A percentile compares a stretch with the other conserved stretches of the same genome.
phyloP scores from a whole-genome alignment of 2,888 invertebrate genomes.

The Fissipunctia ypsillon region DNA sequence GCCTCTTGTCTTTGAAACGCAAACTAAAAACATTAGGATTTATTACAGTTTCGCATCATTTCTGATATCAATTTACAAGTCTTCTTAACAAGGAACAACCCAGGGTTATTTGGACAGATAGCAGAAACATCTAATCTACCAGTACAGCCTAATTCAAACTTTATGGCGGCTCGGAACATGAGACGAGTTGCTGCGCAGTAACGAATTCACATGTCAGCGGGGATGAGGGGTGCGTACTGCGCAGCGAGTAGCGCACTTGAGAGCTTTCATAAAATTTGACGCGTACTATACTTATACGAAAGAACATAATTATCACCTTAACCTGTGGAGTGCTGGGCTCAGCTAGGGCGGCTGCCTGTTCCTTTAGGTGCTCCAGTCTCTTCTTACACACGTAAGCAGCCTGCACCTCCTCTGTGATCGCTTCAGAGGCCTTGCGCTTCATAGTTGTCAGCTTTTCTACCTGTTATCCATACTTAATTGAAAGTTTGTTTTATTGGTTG shows the following conservation, averaged over 20 bases:
- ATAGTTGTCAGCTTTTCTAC: slow-evolving; percentile 96
- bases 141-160: no score
- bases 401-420: slow-evolving; percentile 97
- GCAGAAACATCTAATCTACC: no score
- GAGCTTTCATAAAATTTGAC: no score
- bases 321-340: slow-evolving; percentile 81
- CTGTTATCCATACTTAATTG: slow-evolving; percentile 71
- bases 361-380: slow-evolving; percentile 97
- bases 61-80: neutral
- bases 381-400: slow-evolving; percentile 97
- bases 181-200: no score
- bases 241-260: no score
- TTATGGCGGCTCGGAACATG: no score
- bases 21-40: neutral
- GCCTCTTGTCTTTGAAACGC: no score
- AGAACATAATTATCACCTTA: slow-evolving; percentile 63
- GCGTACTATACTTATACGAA: no score
- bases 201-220: no score
- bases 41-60: no score
- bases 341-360: slow-evolving; percentile 89
- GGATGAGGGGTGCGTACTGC: no score
- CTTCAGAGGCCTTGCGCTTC: slow-evolving; percentile 98
- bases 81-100: neutral
- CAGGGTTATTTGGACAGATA: neutral
- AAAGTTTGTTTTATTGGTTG: neutral